phyloP scores from a whole-genome alignment of 2,888 invertebrate species.

The Fragum whitleyi region DNA sequence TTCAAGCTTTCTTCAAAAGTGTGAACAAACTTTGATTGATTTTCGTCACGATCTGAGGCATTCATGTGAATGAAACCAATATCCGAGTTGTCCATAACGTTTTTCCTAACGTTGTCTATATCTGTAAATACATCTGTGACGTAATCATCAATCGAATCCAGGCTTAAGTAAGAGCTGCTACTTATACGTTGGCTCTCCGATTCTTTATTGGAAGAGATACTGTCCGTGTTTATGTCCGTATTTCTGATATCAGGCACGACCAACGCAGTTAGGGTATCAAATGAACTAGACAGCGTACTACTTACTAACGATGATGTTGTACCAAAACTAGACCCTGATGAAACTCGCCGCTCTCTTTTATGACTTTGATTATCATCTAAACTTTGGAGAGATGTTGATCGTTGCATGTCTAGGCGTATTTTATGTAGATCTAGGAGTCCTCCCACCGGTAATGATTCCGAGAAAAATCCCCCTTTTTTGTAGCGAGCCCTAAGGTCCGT shows the following conservation, averaged over 20 bases:
- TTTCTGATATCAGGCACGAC: constrained; percentile 15
- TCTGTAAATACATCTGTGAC: constrained; percentile 22
- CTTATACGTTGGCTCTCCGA: background rate
- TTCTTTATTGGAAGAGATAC: too few relatives aligned
- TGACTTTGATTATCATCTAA: background rate
- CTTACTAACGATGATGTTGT: constrained; percentile 34
- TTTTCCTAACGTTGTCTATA: background rate
- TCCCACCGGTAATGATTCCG: background rate
- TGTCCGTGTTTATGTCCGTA: too few relatives aligned
- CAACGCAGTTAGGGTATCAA: constrained; percentile 33
- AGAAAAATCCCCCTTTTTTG: background rate
- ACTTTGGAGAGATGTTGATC: background rate
- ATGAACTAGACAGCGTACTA: constrained; percentile 28
- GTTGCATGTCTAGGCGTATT: background rate
- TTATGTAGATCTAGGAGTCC: too few relatives aligned
- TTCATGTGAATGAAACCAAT: too few relatives aligned
- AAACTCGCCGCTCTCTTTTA: background rate
- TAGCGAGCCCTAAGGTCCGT: background rate
- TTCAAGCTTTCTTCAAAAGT: background rate
- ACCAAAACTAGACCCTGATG: constrained; percentile 44
- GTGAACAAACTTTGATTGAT: background rate
- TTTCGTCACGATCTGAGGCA: background rate
- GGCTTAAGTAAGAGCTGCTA: background rate
- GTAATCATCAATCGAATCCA: background rate
- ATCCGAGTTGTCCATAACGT: background rate